Evolutionary conservation across 2,888 invertebrate genomes (phyloP).

Genomic region (Salticus scenicus): DNA sequence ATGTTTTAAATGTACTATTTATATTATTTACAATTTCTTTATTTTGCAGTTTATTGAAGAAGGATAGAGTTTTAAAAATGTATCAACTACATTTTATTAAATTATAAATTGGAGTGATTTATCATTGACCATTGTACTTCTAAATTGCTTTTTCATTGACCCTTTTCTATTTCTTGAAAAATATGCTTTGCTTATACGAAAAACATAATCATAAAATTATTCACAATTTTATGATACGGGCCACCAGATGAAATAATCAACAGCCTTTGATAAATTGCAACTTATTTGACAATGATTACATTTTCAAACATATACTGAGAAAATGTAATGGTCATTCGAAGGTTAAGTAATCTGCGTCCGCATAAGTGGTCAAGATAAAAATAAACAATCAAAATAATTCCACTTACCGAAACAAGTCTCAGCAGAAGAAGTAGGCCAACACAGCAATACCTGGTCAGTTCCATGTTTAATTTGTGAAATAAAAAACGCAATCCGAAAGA

Average conservation of each 20-base stretch:
- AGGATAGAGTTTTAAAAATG: too few relatives aligned
- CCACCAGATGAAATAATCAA: neutral
- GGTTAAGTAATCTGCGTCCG: slow-evolving; percentile 35
- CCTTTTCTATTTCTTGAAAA: too few relatives aligned
- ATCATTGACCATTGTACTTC: too few relatives aligned
- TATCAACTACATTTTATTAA: too few relatives aligned
- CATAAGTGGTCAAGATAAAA: slow-evolving; percentile 47
- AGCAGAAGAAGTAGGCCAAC: slow-evolving; percentile 67
- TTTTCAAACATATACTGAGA: neutral
- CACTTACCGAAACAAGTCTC: slow-evolving; percentile 63
- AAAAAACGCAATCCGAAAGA: slow-evolving; percentile 10
- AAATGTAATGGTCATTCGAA: slow-evolving; percentile 34
- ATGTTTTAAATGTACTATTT: too few relatives aligned
- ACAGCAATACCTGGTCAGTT: slow-evolving; percentile 49
- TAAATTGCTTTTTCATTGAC: too few relatives aligned
- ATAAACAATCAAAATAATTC: slow-evolving; percentile 34
- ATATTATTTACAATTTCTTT: too few relatives aligned
- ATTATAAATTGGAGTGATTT: too few relatives aligned
- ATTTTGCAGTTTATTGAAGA: too few relatives aligned
- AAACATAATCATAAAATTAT: neutral
- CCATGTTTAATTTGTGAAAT: slow-evolving; percentile 35
- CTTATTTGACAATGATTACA: neutral
- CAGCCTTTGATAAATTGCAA: neutral
- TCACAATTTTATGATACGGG: neutral
- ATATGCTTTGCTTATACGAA: neutral